Percentiles rank a stretch among this genome's conserved stretches.
Evolutionary conservation across 2,888 invertebrate genomes (phyloP).

Genomic region (Microctonus aethiopoides): DNA sequence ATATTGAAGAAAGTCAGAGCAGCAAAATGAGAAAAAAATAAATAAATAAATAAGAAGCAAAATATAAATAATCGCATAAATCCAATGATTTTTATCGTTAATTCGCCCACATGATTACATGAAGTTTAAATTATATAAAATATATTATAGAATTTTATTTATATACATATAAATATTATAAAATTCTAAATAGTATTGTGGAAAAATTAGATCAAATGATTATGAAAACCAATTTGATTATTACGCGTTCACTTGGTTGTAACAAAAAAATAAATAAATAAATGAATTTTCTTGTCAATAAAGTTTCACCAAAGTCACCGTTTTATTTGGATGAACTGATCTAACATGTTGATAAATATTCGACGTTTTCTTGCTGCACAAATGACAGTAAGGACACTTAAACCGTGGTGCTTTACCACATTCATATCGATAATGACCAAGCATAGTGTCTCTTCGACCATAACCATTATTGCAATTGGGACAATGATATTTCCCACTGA

Average conservation of each 20-base stretch:
- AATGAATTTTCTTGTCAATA: constrained; percentile 52
- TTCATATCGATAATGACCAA: constrained; percentile 64
- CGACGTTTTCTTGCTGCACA: constrained; percentile 60
- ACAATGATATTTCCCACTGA: constrained; percentile 62
- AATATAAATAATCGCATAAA: background rate
- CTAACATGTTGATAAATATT: constrained; percentile 62
- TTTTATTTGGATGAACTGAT: constrained; percentile 56
- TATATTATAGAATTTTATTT: background rate
- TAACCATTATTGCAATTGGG: constrained; percentile 65
- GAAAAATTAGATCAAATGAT: background rate
- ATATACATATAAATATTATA: background rate
- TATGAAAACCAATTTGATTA: background rate
- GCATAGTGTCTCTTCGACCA: constrained; percentile 62
- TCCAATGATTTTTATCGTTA: background rate
- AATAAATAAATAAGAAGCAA: background rate
- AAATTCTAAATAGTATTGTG: background rate
- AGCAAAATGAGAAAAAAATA: too few species aligned
- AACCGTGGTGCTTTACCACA: constrained; percentile 64
- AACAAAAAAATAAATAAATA: constrained; percentile 15
- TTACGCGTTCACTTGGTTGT: background rate
- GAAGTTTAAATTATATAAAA: background rate
- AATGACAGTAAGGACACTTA: constrained; percentile 61
- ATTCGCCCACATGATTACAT: background rate
- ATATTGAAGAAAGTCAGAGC: too few species aligned
- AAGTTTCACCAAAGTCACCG: constrained; percentile 58